Base-by-base conservation (phyloP, 1,140 invertebrate species). In the Tenebrio molitor region DNA sequence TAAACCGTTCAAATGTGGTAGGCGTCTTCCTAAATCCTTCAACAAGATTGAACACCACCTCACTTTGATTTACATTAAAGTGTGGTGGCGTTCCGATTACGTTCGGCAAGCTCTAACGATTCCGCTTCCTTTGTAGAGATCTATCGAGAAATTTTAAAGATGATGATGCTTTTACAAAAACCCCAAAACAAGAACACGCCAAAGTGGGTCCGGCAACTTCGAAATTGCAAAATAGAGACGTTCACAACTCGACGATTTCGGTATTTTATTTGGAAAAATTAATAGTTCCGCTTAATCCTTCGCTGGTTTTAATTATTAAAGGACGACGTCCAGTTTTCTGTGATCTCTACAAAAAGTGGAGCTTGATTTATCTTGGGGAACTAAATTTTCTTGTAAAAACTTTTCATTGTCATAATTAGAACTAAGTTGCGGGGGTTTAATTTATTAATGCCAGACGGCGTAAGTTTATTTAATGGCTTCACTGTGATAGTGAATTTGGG, bases 21-120 rank as follows among this genome's bases (percentile, higher is more conserved):
- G 21, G 8, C 50, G 50, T 23, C 50, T 58, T 58, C 50, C 50
- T 58, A 58, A 58, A 58, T 58, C 50, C 29, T 58, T 58, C 50
- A 58, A 58, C 50, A 58, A 58, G 50, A 58, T 25, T 29, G 50
- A 58, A 58, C 50, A 58, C 21, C 50, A 58, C 21, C 50, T 25
- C 50, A 29, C 50, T 58, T 58, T 58, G 50, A 58, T 58, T 58
- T 58, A 58, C 50, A 58, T 58, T 58, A 29, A 58, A 58, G 23
- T 29, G 50, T 58, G 44, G 44, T 50, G 15, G 44, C 17, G 44
- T 17, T 50, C 44, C 44, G 44, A 19, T 50, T 50, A 50, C 3
- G 3, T 29, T 29, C 8, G 8, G 15, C 50, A 29, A 58, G 50
- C 23, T 58, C n/a, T 58, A 58, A 58, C 21, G 50, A 58, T 58